Conservation (phyloP, 1,140 invertebrate genomes). For the Drosophila erecta region DNA sequence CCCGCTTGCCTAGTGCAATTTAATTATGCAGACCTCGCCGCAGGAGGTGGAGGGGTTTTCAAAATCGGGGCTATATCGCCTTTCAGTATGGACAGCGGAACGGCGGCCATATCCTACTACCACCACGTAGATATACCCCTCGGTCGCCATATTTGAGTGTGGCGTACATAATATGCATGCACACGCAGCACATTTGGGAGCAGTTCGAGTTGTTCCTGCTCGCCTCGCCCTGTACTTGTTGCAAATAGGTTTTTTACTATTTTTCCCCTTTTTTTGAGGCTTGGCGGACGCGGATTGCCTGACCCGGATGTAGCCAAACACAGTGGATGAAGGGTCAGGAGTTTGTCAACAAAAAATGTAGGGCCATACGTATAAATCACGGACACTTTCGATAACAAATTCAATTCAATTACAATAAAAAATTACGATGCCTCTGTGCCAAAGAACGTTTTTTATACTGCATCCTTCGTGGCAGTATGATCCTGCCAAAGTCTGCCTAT, state of each 20-base stretch:
- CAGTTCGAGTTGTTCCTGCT: slow-evolving; percentile 45
- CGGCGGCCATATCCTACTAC: slow-evolving; percentile 7
- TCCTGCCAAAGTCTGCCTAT: no score
- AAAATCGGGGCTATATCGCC: slow-evolving; percentile 14
- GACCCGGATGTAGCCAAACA: slow-evolving; percentile 47
- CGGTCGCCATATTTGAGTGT: background rate
- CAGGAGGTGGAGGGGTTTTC: background rate
- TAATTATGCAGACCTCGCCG: slow-evolving; percentile 49
- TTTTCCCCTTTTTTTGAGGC: slow-evolving; percentile 28
- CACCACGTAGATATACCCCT: background rate
- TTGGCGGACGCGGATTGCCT: slow-evolving; percentile 48
- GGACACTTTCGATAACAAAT: no score
- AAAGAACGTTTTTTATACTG: no score
- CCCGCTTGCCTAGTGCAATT: slow-evolving; percentile 50
- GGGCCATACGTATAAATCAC: no score
- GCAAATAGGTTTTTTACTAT: background rate
- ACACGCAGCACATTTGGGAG: slow-evolving; percentile 77
- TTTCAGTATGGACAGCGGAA: slow-evolving; percentile 15
- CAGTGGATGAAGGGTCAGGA: background rate
- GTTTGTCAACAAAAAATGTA: background rate
- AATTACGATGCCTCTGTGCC: no score
- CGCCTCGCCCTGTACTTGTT: slow-evolving; percentile 11
- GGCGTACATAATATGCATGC: slow-evolving; percentile 64
- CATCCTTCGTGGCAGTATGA: no score
- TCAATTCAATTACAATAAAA: no score